These are phyloP conservation scores for Proisotoma minuta DNA, from an alignment of 2,888 invertebrate species.

Conservation along the genomic window DNA sequence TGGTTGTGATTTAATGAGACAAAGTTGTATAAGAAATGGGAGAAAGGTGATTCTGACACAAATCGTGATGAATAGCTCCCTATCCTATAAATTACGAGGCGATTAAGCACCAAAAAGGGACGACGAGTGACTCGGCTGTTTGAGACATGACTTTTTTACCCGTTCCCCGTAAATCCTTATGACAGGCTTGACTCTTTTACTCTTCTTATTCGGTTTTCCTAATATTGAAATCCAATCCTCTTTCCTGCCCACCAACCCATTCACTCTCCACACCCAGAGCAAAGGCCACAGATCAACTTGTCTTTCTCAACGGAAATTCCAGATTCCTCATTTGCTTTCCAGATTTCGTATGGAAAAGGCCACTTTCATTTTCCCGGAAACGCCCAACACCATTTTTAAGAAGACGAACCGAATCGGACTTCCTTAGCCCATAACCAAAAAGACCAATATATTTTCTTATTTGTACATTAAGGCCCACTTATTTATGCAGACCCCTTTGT, in stretches of 20 bases:
- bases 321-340: constrained; percentile 17
- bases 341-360: background rate
- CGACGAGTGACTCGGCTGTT: constrained; percentile 11
- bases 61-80: constrained; percentile 44
- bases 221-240: constrained; percentile 18
- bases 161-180: constrained; percentile 40
- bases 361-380: background rate
- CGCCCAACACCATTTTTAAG: background rate
- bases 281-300: constrained; percentile 12
- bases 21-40: constrained; percentile 13
- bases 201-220: constrained; percentile 20
- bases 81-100: constrained; percentile 43
- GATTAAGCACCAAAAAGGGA: constrained; percentile 32
- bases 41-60: constrained; percentile 39
- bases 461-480: constrained; percentile 2
- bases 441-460: constrained; percentile 6
- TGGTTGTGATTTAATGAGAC: constrained; percentile 17
- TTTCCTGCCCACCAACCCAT: constrained; percentile 6
- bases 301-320: constrained; percentile 4
- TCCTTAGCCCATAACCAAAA: background rate
- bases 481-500: constrained; percentile 1
- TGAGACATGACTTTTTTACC: constrained; percentile 20
- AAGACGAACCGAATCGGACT: constrained; percentile 1
- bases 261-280: constrained; percentile 3
- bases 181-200: constrained; percentile 41